Base-by-base conservation (phyloP, 2,888 invertebrate species). In the Synergus japonicus region DNA sequence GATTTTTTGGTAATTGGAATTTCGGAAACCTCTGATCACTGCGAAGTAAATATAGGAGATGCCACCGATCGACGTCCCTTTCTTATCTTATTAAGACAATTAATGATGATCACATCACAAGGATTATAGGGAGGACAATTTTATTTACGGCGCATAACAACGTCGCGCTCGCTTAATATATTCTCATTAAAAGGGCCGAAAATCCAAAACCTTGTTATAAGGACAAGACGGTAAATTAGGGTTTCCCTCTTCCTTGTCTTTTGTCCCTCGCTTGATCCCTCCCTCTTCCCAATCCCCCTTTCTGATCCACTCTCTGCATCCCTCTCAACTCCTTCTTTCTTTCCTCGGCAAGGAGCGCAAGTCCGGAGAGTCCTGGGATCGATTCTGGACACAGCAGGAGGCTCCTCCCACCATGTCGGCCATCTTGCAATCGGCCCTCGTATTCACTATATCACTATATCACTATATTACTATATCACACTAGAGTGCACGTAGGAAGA, bases 351-450 rank as follows among this genome's bases (percentile, higher is more conserved):
- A 64, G 12, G 64, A 69, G 84, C 84, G 84, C 84, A 84, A 83
- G 84, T 81, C 83, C 82, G 82, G 77, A 79, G 60, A 83, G 84
- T 90, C 90, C 90, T 90, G 90, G 89, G 90, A 92, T 92, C 92
- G 92, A 92, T 92, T 90, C 90, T 85, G 85, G 87, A 88, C 91
- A 87, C 89, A 86, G 88, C 87, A 85, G 85, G 88, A 92, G 89
- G 91, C 92, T 92, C 92, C 91, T 91, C 92, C 92, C 90, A 92
- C 90, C 87, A 83, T 84, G 90, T 90, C 92, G 90, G 92, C 92
- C 92, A 92, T 92, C 92, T 91, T 92, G 91, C 88, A 86, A 89
- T 85, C 89, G 86, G 88, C 89, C 88, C 88, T 84, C 88, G 87
- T 89, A 82, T 88, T 87, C 90, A 87, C 89, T 89, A 91, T 90